Percentiles rank a stretch among this genome's conserved stretches.
These are phyloP conservation scores for Petrocephalus microphthalmus DNA, from an alignment of 2,113 vertebrate genomes.

Conservation along the genomic window DNA sequence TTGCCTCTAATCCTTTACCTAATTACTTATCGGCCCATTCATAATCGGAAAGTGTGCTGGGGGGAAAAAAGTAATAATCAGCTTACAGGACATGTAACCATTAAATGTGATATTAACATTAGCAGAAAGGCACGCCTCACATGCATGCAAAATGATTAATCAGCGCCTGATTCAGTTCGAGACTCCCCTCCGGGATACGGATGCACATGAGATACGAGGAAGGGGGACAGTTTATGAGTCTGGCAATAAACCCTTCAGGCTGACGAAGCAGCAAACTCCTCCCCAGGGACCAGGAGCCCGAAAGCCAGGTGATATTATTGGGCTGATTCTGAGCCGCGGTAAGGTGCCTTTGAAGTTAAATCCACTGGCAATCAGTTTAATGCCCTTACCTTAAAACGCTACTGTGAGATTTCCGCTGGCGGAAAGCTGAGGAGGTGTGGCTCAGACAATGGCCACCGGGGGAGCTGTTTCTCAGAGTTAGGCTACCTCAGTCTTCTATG, in stretches of 20 bases:
- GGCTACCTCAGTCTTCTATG: not conserved
- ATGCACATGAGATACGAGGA: conserved; percentile 7
- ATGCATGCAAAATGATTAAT: not conserved
- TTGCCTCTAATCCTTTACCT: not conserved
- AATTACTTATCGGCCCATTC: not conserved
- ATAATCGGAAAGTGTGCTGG: not conserved
- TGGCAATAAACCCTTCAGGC: not conserved
- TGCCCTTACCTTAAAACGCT: conserved; percentile 2
- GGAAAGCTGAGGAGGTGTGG: not conserved
- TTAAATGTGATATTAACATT: not conserved
- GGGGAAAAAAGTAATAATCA: not conserved
- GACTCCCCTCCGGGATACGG: not conserved
- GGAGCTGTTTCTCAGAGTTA: conserved; percentile 9
- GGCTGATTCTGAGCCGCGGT: not conserved
- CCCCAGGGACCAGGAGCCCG: not conserved
- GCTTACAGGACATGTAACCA: not conserved
- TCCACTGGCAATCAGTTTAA: not conserved
- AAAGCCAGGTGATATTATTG: not conserved
- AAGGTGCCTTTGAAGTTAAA: not conserved
- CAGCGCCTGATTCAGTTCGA: not conserved
- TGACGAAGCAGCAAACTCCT: not conserved
- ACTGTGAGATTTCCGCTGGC: not conserved
- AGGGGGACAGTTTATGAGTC: not conserved
- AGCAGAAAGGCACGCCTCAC: not conserved
- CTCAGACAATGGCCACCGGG: not conserved